Conservation (phyloP, 2,888 invertebrate genomes). For the Achlya flavicornis region DNA sequence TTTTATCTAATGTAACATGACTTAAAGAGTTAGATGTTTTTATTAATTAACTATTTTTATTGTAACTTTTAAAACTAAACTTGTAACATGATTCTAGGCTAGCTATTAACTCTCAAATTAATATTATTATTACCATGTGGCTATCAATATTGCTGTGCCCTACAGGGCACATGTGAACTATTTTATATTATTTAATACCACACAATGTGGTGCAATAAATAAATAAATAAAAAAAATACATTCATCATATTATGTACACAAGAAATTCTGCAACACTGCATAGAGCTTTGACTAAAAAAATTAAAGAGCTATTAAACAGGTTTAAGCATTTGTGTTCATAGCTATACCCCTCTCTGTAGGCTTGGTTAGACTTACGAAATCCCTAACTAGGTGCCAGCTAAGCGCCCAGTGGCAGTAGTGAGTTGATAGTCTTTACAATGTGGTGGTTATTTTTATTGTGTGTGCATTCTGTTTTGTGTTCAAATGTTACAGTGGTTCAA, state of each 20-base stretch:
- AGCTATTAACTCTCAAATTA: no score
- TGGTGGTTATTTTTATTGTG: constrained; percentile 35
- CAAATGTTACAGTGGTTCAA: constrained; percentile 27
- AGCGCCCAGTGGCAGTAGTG: constrained; percentile 13
- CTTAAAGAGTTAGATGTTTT: no score
- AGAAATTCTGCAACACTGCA: neutral
- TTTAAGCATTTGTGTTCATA: neutral
- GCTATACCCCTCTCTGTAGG: constrained; percentile 7
- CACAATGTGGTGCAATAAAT: no score
- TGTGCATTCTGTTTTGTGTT: constrained; percentile 23
- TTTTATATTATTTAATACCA: no score
- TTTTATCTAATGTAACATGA: no score
- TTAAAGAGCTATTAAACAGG: neutral
- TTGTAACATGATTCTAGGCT: no score
- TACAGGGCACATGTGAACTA: no score
- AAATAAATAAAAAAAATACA: no score
- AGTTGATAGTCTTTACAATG: constrained; percentile 22
- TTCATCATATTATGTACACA: neutral
- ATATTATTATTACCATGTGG: no score
- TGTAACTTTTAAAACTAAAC: no score
- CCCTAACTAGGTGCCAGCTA: neutral
- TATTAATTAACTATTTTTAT: no score
- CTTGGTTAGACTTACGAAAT: neutral
- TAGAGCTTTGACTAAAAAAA: neutral
- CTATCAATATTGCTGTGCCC: no score